Evolutionary conservation across 2,113 vertebrate species (phyloP).

Genomic region (Balaenoptera acutorostrata): DNA sequence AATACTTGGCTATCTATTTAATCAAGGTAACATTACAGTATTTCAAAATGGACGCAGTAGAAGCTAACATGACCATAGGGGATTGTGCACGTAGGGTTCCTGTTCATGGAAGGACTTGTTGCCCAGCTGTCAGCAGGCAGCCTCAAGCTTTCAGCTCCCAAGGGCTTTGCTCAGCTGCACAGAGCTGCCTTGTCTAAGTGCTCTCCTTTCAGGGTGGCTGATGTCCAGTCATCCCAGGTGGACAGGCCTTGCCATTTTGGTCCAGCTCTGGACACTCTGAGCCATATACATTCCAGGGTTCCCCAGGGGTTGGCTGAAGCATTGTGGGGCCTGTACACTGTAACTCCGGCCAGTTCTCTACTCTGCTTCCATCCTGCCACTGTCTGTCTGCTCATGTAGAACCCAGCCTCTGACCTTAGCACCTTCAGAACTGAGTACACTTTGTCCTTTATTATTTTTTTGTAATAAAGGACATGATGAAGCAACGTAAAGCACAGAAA

Average conservation of each 20-base stretch:
- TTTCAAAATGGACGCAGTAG: not conserved
- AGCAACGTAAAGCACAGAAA: not conserved
- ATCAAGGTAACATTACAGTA: not conserved
- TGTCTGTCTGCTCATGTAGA: not conserved
- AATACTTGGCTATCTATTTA: not conserved
- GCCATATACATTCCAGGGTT: not conserved
- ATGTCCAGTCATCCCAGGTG: not conserved
- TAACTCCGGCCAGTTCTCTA: rapidly evolving
- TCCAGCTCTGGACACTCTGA: not conserved
- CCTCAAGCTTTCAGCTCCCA: not conserved
- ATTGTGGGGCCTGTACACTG: rapidly evolving
- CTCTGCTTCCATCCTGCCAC: not conserved
- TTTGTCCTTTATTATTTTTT: not conserved
- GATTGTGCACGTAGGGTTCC: not conserved
- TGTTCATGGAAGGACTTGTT: not conserved
- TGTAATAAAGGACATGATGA: not conserved
- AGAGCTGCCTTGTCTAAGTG: not conserved
- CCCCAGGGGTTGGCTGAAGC: rapidly evolving
- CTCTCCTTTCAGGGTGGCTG: too few species aligned
- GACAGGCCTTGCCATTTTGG: not conserved
- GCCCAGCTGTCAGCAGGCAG: not conserved
- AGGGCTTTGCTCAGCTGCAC: not conserved
- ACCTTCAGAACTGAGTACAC: not conserved
- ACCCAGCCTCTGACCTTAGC: not conserved
- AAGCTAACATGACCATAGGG: not conserved